Evolutionary conservation across 1,140 invertebrate species (phyloP).

Genomic region (Heliconius congener): DNA sequence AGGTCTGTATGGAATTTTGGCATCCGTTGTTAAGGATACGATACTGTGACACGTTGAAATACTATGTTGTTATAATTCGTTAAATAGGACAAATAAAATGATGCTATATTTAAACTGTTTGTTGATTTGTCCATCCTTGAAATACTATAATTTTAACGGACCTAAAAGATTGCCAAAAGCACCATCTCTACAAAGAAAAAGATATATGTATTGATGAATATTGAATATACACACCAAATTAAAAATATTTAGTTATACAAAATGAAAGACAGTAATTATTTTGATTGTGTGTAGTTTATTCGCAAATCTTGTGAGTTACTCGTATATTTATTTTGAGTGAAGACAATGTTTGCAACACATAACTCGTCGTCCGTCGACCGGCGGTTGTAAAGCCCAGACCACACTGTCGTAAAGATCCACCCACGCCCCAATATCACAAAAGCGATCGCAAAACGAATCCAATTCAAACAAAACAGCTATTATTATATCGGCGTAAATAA

Average conservation of each 20-base stretch:
- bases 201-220: too few species aligned
- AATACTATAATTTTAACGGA: neutral
- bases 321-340: neutral
- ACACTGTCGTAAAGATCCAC: conserved; percentile 44
- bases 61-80: neutral
- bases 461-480: conserved; percentile 49
- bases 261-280: too few species aligned
- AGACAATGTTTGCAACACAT: conserved; percentile 28
- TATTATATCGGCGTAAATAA: conserved; percentile 43
- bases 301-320: conserved; percentile 1
- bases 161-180: too few species aligned
- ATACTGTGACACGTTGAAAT: conserved; percentile 7
- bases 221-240: neutral
- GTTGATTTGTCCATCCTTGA: neutral
- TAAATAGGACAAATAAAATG: neutral
- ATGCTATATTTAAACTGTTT: neutral
- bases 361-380: conserved; percentile 42
- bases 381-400: conserved; percentile 40
- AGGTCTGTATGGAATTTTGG: conserved; percentile 48
- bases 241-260: neutral
- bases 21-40: conserved; percentile 35
- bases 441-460: conserved; percentile 42
- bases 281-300: neutral
- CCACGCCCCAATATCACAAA: conserved; percentile 45
- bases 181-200: too few species aligned